Base-by-base conservation (phyloP, 1,140 invertebrate genomes). In the Eueides isabella region DNA sequence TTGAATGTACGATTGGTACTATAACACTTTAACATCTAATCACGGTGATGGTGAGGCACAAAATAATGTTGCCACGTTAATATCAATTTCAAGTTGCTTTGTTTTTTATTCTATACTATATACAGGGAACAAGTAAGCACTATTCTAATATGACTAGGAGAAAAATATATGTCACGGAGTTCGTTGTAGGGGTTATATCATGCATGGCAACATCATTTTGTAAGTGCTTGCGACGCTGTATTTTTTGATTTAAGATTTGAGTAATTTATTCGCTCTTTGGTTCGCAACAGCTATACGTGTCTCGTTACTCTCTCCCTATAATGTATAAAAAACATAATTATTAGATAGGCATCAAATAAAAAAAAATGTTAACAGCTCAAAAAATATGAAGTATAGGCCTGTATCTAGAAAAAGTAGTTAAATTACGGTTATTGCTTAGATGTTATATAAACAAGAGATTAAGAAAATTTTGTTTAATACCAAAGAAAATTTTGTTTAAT, bases 211-310 rank as follows among this genome's bases (percentile, higher is more conserved):
- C 41, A 67, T n/a, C 38, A 55, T 62, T 68, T 66, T 64, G 38
- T 35, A 26, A 61, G 23, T 63, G 35, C 63, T 72, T 19, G 23
- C 30, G 71, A 74, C 14, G 9, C 19, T 55, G 19, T 28, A 67
- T 61, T 33, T 68, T 80, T 38, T 16, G 14, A 38, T 76, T 95
- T 95, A 95, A 82, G 94, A 95, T 89, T 96, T 96, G 91, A 97
- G 95, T 81, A 97, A 95, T 89, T 96, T 96, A 91, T 96, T 96
- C 87, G 96, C 96, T 83, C 96, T 95, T 88, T 97, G 96, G 93
- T 97, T 97, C 78, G 96, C 96, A 86, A 96, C 95, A 74, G 96
- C 95, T 94, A 97, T 96, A 94, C 96, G 96, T 74, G 96, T 96
- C 93, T 96, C 96, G 94, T 97, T 97, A 92, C 96, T 97, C 81